Evolutionary conservation across 1,140 invertebrate species (phyloP), one percentile per base, ranked within the genome.

Genomic region (Coboldia fuscipes): DNA sequence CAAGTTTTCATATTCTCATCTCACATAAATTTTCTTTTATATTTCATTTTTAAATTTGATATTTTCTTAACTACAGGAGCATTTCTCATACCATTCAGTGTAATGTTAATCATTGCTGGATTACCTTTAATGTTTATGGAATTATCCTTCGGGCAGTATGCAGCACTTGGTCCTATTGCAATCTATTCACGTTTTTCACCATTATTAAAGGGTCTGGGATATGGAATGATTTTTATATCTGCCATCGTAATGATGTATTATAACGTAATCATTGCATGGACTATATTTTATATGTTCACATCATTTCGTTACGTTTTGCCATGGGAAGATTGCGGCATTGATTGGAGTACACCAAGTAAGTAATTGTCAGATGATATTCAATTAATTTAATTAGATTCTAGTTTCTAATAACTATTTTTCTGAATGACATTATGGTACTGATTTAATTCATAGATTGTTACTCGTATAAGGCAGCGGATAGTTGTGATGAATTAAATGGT

Each of bases 91-190:
- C 78, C 79, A 16, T 84, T 83, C 51, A 76, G 71, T 22, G 58
- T 84, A 19, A 88, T 88, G 82, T 64, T 86, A 21, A 61, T 83
- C 38, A 74, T 83, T 43, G 78, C 78, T 15, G 83, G 83, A 10
- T 56, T 86, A 30, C 83, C 83, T 5, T 59, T 88, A 1, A 86
- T 88, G 70, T 86, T 84, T 46, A 84, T 88, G 76, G 83, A 88
- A 45, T 50, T 79, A 8, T 74, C 74, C 1, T 66, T 79, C 39
- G 75, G 75, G 1, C 75, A 78, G 48, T 79, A 74, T 42, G 74
- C 73, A 8, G 72, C 70, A 12, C 56, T 76, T 31, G 74, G 74
- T 17, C 74, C 74, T 1, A 70, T 77, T 13, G 74, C 72, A 12
- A 68, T 71, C 21, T 75, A 73, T 51, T 67, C 72, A 38, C 65